Evolutionary conservation across 35 echinoderm and acorn worm species (phyloP).

Genomic region (Heliocidaris tuberculata): DNA sequence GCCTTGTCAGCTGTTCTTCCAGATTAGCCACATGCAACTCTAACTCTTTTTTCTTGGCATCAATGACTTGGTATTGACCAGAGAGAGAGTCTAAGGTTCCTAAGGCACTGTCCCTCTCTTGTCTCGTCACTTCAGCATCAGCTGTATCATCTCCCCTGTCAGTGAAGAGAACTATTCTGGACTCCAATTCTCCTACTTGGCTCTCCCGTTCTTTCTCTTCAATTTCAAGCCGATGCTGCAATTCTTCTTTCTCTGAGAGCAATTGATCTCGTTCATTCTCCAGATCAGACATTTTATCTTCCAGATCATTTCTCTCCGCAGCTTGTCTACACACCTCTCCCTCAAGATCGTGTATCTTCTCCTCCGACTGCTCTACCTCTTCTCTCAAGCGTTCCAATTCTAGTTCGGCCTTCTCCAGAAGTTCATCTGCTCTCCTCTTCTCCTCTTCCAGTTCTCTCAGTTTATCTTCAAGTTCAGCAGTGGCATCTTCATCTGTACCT

Average conservation of each 20-base stretch:
- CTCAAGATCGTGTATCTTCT: constrained; percentile 29
- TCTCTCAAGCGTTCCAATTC: constrained; percentile 58
- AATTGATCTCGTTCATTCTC: constrained; percentile 58
- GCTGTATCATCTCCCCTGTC: background rate
- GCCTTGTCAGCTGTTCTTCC: constrained; percentile 5
- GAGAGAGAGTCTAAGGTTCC: constrained; percentile 41
- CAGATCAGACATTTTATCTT: constrained; percentile 60
- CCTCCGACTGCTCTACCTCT: constrained; percentile 56
- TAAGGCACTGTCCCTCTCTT: constrained; percentile 48
- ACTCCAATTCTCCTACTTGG: constrained; percentile 60
- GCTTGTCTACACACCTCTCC: constrained; percentile 33
- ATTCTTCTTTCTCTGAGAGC: constrained; percentile 77
- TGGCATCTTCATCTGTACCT: background rate
- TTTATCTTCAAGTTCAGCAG: background rate
- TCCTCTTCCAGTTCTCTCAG: background rate
- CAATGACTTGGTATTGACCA: constrained; percentile 10
- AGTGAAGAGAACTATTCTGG: constrained; percentile 30
- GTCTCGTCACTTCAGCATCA: constrained; percentile 10
- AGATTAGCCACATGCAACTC: constrained; percentile 27
- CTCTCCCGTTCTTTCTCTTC: constrained; percentile 77
- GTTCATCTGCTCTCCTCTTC: constrained; percentile 1
- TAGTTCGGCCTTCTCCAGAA: background rate
- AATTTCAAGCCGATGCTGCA: constrained; percentile 78
- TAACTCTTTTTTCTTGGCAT: constrained; percentile 49
- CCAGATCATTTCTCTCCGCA: constrained; percentile 54